Evolutionary conservation across 1,140 invertebrate genomes (phyloP).

Genomic region (Caerostris extrusa): DNA sequence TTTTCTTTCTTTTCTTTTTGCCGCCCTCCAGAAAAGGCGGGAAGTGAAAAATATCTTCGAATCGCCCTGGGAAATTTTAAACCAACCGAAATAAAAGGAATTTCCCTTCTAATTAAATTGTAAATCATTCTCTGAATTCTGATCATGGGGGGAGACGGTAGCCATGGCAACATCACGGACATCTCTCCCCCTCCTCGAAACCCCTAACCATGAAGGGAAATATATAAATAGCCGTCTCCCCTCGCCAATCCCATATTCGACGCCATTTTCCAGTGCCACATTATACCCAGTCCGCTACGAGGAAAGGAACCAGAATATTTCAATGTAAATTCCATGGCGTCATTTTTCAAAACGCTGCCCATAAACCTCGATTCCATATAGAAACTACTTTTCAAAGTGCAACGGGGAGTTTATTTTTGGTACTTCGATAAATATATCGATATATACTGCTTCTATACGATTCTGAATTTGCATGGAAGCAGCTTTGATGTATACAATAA

Average conservation of each 20-base stretch:
- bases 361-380: neutral
- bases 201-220: conserved; percentile 56
- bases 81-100: conserved; percentile 35
- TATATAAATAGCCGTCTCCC: conserved; percentile 48
- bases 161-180: conserved; percentile 50
- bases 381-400: neutral
- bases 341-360: conserved; percentile 37
- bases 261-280: conserved; percentile 30
- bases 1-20: too few species aligned
- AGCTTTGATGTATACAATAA: too few species aligned
- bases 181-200: neutral
- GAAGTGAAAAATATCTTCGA: conserved; percentile 39
- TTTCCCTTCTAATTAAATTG: conserved; percentile 65
- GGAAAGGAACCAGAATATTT: conserved; percentile 25
- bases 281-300: neutral
- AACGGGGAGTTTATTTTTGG: neutral
- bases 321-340: neutral
- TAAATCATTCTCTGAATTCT: conserved; percentile 58
- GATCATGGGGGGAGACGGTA: conserved; percentile 26
- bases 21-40: neutral
- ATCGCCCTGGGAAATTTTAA: conserved; percentile 56
- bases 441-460: neutral
- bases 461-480: too few species aligned
- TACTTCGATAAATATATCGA: neutral
- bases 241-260: conserved; percentile 38